Base-by-base conservation (phyloP, 2,113 vertebrate genomes). In the Pan paniscus region DNA sequence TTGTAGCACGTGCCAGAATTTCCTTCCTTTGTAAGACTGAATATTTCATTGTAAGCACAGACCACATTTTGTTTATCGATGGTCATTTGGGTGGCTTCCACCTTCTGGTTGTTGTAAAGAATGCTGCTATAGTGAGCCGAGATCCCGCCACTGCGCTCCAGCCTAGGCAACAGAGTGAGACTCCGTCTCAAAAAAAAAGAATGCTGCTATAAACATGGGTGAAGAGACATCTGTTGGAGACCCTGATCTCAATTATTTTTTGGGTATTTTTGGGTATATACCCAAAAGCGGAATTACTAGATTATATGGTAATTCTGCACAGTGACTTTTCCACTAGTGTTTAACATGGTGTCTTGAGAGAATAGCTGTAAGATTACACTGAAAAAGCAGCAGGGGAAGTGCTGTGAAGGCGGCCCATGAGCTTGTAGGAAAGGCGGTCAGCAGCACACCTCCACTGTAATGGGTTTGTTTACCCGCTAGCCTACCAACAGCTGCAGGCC, bases 21-120 rank as follows among this genome's bases (percentile, higher is more conserved):
- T 83, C 50, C 3, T 46, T 80, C 61, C 52, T 67, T 73, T 57
- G 30, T 38, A 55, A 94, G 50, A 30, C 40, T 78, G 27, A 76
- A 3, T 23, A 40, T 40, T 48, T 48, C 25, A 3, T 3, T 25
- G 48, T 25, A 22, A 0, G 23, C 2, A 50, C 5, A 8, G 9
- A n/a, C 4, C 43, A 32, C 40, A 68, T 38, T 72, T 88, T 23
- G 43, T 76, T 18, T 32, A 0, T 23, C 16, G 0, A 8, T 43
- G 72, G 50, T 46, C 27, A 4, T 38, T 57, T 17, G 5, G 8
- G 20, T 32, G 17, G 5, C 32, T 48, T 59, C 55, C 46, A 1
- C 43, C 75, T 68, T 55, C 68, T 1, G 25, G 55, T 32, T 75
- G 4, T 12, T 57, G 25, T 40, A 46, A 61, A 50, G 11, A 9